Evolutionary conservation across 2,113 vertebrate species (phyloP).

Genomic region (Gymnorhina tibicen): DNA sequence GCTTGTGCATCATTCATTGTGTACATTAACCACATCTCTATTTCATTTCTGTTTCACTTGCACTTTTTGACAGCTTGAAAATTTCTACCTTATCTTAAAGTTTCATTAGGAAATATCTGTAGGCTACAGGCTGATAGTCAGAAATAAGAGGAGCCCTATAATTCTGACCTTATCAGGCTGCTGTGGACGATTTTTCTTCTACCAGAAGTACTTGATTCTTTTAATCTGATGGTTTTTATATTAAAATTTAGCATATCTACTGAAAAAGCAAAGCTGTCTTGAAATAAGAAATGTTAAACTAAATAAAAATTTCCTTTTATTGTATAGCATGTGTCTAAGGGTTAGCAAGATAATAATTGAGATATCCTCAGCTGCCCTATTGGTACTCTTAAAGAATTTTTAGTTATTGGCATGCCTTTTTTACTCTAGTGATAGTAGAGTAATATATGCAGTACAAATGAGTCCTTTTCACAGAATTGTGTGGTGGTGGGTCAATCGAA

Average conservation of each 20-base stretch:
- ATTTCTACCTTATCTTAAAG: conserved; percentile 17
- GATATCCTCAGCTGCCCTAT: not conserved
- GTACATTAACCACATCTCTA: not conserved
- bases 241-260: not conserved
- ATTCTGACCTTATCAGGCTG: conserved; percentile 18
- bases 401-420: not conserved
- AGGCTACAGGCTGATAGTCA: conserved; percentile 20
- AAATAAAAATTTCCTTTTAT: not conserved
- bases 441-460: not conserved
- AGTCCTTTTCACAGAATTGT: not conserved
- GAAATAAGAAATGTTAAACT: not conserved
- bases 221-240: conserved; percentile 19
- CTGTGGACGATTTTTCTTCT: not conserved
- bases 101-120: conserved; percentile 52
- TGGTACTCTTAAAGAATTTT: not conserved
- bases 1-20: not conserved
- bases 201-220: not conserved
- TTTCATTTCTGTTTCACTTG: conserved; percentile 16
- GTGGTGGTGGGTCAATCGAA: not conserved
- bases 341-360: not conserved
- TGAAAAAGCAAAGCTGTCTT: not conserved
- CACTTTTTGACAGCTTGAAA: conserved; percentile 41
- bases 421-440: not conserved
- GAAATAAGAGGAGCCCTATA: conserved; percentile 25
- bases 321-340: not conserved